Evolutionary conservation across 2,113 vertebrate species (phyloP).

Genomic region (Paratilapia polleni): DNA sequence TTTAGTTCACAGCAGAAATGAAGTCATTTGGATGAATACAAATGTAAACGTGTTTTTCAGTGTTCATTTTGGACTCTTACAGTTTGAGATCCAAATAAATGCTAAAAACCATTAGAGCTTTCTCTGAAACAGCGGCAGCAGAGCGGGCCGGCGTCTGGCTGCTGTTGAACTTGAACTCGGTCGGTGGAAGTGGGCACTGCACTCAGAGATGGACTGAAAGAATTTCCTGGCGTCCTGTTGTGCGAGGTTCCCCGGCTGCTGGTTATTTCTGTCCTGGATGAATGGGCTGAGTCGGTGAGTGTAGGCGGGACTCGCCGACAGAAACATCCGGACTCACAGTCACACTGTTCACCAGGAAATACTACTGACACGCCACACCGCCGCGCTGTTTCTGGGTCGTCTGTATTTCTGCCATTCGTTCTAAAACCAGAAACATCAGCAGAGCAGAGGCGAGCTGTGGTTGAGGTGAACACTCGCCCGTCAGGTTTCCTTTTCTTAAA

Average conservation of each 20-base stretch:
- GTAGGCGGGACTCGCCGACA: conserved; percentile 9
- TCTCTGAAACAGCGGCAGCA: background rate
- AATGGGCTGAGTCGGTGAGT: conserved; percentile 25
- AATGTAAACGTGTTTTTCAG: accelerated
- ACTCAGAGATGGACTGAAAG: background rate
- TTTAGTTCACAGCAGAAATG: background rate
- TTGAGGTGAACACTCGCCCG: too few relatives aligned
- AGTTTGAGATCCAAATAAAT: too few relatives aligned
- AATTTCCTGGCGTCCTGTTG: conserved; percentile 38
- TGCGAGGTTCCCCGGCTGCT: conserved; percentile 1
- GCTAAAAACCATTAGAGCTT: background rate
- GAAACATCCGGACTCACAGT: conserved; percentile 41
- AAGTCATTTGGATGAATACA: background rate
- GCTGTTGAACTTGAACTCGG: background rate
- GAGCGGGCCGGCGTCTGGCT: accelerated
- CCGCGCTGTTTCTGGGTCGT: background rate
- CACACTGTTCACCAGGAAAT: background rate
- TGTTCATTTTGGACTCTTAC: accelerated
- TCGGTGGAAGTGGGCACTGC: background rate
- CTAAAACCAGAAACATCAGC: background rate
- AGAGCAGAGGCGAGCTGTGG: too few relatives aligned
- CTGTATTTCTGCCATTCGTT: background rate
- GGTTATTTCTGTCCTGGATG: conserved; percentile 55
- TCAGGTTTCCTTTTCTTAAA: too few relatives aligned
- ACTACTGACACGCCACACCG: background rate